Base-by-base conservation (phyloP, 2,113 vertebrate species). In the Pungitius pungitius region DNA sequence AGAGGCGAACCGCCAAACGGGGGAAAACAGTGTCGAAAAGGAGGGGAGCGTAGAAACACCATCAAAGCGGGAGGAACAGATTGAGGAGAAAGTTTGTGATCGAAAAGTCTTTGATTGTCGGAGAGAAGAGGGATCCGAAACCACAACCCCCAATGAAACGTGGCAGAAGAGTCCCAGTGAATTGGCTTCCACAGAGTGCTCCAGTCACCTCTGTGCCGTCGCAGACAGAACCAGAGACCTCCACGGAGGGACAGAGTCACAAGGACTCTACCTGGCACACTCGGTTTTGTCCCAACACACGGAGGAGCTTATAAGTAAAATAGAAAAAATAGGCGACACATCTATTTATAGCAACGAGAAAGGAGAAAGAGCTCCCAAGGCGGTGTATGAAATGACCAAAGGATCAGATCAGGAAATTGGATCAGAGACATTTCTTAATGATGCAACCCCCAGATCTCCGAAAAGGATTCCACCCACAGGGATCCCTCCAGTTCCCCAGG, bases 251-350 rank as follows among this genome's bases (percentile, higher is more conserved):
- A 13, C 70, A 4, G 86, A 87, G 24, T 85, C 60, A 49, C 77
- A 47, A 67, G 85, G 71, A 57, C 57, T 75, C 58, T 71, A 56
- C 62, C 13, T 62, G 12, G 24, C 55, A 14, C 77, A 83, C 18
- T 73, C 71, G 0, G 52, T 58, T 30, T 74, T 87, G 47, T 85
- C 88, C 20, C 77, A 87, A 45, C 88, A 91, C 24, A 86, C 81
- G 11, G 90, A 89, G 39, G 88, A 88, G 1, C 89, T 89, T 1
- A 68, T 88, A 27, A 78, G 73, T 55, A 90, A 86, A 80, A 85
- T 82, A 43, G 85, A 85, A 70, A 80, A 79, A 59, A 47, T 83
- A 13, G 84, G 67, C n/a, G 89, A 88, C 15, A 76, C 77, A 39
- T 72, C 67, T 13, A 69, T 80, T 67, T 83, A 85, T 26, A 49